Base-by-base conservation (phyloP, 2,113 vertebrate genomes). In the Rhadina sibilatrix region DNA sequence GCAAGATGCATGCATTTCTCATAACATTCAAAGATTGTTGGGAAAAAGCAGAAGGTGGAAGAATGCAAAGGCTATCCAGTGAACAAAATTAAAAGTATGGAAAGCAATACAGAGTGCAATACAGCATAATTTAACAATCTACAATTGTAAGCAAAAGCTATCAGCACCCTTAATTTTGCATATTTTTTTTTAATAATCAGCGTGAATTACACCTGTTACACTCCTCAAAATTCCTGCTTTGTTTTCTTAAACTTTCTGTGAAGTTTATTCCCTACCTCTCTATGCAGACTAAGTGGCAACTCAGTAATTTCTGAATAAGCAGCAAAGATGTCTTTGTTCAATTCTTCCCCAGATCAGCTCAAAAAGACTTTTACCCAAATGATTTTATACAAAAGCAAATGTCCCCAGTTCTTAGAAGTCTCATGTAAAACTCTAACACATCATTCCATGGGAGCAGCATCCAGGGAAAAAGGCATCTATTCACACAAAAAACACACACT, bases 381-480 rank as follows among this genome's bases (percentile, higher is more conserved):
- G 33, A 86, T 77, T 79, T 78, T 59, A 95, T 46, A 96, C 27
- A 69, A 91, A 97, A 88, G 78, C 23, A 72, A 79, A 76, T 17
- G 70, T 24, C 54, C n/a, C n/a, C 66, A 85, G 49, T 68, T 71
- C 82, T 85, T 53, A 65, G 35, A 82, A 85, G 40, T 33, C 75
- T 80, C 78, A 46, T 53, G 74, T 65, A 50, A 15, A 68, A 92
- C 57, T 69, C 66, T 69, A 82, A 87, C 63, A 94, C 40, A 56
- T 77, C n/a, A 61, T 88, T 69, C 88, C 79, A 69, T 15, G 46
- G 57, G 92, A 90, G 92, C 88, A 83, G 71, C 75, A 83, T 42
- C 75, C 54, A 79, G 37, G 63, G 66, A 74, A 94, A 91, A 92
- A 93, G 54, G 83, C 94, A 93, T 83, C 83, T 79, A 83, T 92